Base-by-base conservation (phyloP, 1,140 invertebrate genomes). In the Drosophila neocordata region DNA sequence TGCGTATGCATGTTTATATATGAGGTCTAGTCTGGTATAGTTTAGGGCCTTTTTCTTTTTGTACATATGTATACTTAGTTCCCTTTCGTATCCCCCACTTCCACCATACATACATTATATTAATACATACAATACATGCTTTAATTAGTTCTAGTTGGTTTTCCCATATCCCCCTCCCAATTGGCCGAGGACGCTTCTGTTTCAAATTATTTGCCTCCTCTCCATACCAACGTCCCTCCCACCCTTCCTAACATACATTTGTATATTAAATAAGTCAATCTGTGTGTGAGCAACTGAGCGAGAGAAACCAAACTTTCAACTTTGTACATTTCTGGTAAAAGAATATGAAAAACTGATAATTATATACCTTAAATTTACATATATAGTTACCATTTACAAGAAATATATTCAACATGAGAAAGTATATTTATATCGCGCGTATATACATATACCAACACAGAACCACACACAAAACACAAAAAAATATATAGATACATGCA, bases 101-200 rank as follows among this genome's bases (percentile, higher is more conserved):
- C 41, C 15, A 15, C 15, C 41, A 48, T 20, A 48, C 15, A 8
- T 11, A 48, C 15, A 48, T 76, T 11, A 48, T 8, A 48, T 76
- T 87, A 73, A 71, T 73, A 82, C 85, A 75, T 7, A 48, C 7
- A 77, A 87, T 74, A 87, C 72, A 87, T 85, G 82, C 82, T 87
- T 87, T 87, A 87, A 87, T 87, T 87, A 87, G 82, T 88, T 82
- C 66, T 87, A 87, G 82, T 82, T 73, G 78, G 72, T 76, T 85
- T 87, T 80, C 69, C 67, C 79, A 58, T 74, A 4, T 6, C 34
- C 20, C n/a, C 6, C 1, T 8, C 56, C 15, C 6, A 24, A 61
- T 48, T 61, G 80, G 81, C 77, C 80, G 79, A 85, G 77, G 81
- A 77, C 70, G 68, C 73, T 85, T 80, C 69, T 76, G 83, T 88